Evolutionary conservation across 2,113 vertebrate genomes (phyloP).

Genomic region (Tachuris rubrigastra): DNA sequence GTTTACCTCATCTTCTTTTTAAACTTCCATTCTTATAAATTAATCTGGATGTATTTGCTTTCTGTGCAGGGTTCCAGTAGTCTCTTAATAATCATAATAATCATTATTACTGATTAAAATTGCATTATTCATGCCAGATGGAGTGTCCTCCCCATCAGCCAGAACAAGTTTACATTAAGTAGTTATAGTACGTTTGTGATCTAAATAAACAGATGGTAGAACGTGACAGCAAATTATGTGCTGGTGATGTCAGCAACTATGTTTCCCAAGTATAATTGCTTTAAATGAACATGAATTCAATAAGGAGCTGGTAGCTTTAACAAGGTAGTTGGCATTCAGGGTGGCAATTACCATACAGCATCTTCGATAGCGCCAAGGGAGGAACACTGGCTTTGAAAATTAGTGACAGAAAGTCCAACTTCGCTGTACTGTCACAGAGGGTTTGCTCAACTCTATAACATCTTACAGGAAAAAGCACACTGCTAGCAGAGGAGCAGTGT

Average conservation of each 20-base stretch:
- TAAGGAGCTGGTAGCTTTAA: constrained; percentile 21
- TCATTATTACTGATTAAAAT: constrained; percentile 80
- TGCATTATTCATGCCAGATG: constrained; percentile 79
- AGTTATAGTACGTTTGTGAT: constrained; percentile 71
- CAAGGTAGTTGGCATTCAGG: background rate
- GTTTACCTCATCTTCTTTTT: constrained; percentile 39
- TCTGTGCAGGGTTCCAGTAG: constrained; percentile 56
- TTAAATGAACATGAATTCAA: constrained; percentile 66
- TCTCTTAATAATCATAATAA: constrained; percentile 80
- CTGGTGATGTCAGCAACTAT: constrained; percentile 62
- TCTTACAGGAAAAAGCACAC: background rate
- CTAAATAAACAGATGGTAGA: constrained; percentile 78
- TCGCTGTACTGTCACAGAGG: rapidly evolving
- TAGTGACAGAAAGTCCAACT: background rate
- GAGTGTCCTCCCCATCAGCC: constrained; percentile 65
- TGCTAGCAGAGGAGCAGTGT: background rate
- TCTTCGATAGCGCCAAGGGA: background rate
- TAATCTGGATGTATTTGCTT: constrained; percentile 65
- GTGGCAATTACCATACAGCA: background rate
- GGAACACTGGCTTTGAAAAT: background rate
- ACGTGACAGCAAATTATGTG: constrained; percentile 70
- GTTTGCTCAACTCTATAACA: background rate
- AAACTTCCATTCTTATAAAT: constrained; percentile 64
- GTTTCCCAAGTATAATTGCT: constrained; percentile 67
- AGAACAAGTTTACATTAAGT: constrained; percentile 70